Base-by-base conservation (phyloP, 1,140 invertebrate species). In the Drosophila neocordata region DNA sequence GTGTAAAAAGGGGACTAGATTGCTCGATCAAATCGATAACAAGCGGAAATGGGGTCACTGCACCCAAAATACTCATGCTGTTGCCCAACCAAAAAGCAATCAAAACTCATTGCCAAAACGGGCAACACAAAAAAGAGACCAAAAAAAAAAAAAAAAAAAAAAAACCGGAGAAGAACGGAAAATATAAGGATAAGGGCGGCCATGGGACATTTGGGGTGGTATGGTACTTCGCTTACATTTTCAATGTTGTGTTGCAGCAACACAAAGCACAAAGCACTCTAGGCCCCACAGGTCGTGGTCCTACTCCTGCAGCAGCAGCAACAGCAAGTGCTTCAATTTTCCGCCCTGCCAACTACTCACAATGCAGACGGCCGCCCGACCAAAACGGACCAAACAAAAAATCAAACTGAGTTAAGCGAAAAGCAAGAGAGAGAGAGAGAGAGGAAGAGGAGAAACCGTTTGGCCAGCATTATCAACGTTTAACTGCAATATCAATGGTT, bases 31-130 rank as follows among this genome's bases (percentile, higher is more conserved):
- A 85, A 85, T 85, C 82, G 82, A 85, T 85, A 85, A 88, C 78
- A 82, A 87, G 82, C 78, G 82, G 82, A 85, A 85, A 85, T 77
- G 82, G 82, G 82, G 82, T 88, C 82, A 87, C 55, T 88, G 82
- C 82, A 85, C 82, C 83, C 83, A 77, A 87, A 74, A 74, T 73
- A 72, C 58, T 60, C 37, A 72, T 80, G 82, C 57, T 59, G 57
- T 15, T 59, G 57, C 74, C 81, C 79, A 74, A 78, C 83, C 74
- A 76, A 85, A 77, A 87, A 85, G 82, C 82, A 85, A 85, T 85
- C 82, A 85, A 85, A 85, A 85, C 83, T 88, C 82, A 85, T 78
- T 87, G 82, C 82, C 82, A 85, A 85, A 85, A 85, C 65, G 82
- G 73, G 48, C 12, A 72, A 70, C 59, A 66, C 73, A 31, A 31